Percentiles rank a stretch among this genome's conserved stretches.
Conservation (phyloP, 2,797 vertebrate species). For the Heliangelus exortis region DNA sequence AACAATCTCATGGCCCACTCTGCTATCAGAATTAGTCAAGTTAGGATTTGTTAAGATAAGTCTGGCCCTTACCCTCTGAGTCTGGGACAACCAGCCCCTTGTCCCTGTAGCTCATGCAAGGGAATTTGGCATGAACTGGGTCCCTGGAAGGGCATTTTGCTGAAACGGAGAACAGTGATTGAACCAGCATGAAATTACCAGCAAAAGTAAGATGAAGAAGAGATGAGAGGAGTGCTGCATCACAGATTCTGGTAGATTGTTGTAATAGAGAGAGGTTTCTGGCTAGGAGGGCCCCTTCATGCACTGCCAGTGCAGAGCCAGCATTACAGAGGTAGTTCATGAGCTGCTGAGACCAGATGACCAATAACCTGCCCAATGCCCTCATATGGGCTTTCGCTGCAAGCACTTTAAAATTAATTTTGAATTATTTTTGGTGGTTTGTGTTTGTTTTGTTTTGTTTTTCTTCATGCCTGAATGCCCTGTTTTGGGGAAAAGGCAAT, state of each 20-base stretch:
- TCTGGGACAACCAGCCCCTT: background rate
- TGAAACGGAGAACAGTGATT: background rate
- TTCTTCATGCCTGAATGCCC: background rate
- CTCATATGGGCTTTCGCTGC: background rate
- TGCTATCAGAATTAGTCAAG: background rate
- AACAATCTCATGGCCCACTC: background rate
- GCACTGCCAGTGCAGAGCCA: accelerated
- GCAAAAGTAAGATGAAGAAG: background rate
- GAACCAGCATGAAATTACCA: background rate
- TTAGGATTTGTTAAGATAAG: background rate
- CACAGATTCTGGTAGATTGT: background rate
- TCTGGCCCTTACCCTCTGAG: background rate
- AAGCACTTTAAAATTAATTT: background rate
- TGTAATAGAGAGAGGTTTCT: background rate
- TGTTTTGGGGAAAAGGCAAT: background rate
- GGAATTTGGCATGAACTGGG: background rate
- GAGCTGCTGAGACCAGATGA: background rate
- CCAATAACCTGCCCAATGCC: background rate
- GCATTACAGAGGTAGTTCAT: background rate
- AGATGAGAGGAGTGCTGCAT: background rate
- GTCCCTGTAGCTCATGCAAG: background rate
- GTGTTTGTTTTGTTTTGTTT: background rate
- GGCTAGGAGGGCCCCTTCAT: background rate
- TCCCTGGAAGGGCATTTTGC: background rate
- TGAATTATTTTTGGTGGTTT: too few species aligned